Evolutionary conservation across 2,113 vertebrate species (phyloP).

Genomic region (Zapornia atra): DNA sequence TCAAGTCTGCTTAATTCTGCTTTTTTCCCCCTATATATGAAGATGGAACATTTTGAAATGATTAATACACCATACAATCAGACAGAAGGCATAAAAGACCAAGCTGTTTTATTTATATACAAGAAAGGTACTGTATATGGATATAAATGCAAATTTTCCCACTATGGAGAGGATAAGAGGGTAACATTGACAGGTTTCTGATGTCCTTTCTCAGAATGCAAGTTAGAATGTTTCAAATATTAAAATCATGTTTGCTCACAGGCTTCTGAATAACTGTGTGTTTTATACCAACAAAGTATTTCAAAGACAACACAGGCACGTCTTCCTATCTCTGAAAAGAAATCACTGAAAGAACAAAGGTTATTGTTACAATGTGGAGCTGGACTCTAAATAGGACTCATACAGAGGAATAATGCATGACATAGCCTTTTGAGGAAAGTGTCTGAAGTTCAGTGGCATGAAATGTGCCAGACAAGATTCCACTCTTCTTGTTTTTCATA

Average conservation of each 20-base stretch:
- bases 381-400: neutral
- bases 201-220: neutral
- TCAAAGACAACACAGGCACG: neutral
- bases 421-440: neutral
- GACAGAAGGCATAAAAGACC: neutral
- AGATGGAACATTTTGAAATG: neutral
- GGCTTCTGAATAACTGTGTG: neutral
- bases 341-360: neutral
- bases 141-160: neutral
- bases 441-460: neutral
- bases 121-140: neutral
- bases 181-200: neutral
- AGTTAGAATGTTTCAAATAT: neutral
- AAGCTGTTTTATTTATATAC: neutral
- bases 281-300: neutral
- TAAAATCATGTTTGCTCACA: neutral
- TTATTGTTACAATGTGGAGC: neutral
- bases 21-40: neutral
- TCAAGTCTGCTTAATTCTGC: neutral
- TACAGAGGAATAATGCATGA: neutral
- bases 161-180: neutral
- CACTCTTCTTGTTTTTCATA: neutral
- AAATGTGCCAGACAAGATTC: neutral
- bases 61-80: neutral
- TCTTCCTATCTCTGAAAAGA: neutral